Percentiles rank a stretch among this genome's conserved stretches.
These are phyloP conservation scores for Parotia lawesii DNA, from an alignment of 2,113 vertebrate species.

Conservation along the genomic window DNA sequence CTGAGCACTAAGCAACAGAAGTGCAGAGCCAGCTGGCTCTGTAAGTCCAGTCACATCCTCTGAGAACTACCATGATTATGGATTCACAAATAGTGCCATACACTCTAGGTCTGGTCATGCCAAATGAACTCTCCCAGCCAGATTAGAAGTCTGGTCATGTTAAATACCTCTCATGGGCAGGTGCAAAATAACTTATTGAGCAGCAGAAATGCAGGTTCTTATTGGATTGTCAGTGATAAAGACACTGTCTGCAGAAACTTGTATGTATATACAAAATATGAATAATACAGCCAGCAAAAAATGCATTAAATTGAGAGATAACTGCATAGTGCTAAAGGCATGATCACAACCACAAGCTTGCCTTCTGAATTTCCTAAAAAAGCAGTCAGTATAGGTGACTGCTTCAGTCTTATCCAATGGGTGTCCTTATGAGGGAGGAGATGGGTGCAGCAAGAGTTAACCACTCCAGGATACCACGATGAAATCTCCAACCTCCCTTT, in stretches of 20 bases:
- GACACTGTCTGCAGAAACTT: background rate
- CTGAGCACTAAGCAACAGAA: background rate
- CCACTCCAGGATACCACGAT: background rate
- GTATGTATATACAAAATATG: background rate
- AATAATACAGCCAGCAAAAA: background rate
- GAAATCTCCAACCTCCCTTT: background rate
- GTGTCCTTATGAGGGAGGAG: background rate
- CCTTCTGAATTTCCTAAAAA: background rate
- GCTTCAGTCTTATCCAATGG: background rate
- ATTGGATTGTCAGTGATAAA: background rate
- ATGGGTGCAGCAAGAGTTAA: background rate
- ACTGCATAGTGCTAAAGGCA: background rate
- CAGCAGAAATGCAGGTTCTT: background rate
- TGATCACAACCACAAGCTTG: background rate
- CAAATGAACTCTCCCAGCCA: background rate
- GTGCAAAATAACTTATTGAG: background rate
- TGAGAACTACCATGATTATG: background rate
- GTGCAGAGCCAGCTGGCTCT: background rate
- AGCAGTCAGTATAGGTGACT: background rate
- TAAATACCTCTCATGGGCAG: background rate
- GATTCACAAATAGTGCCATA: background rate
- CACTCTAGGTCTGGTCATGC: background rate
- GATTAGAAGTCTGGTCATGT: accelerated
- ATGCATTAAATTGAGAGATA: background rate
- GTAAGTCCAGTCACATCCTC: background rate